A percentile compares a stretch with the other conserved stretches of the same genome.
Conservation (phyloP, 2,888 invertebrate species). For the Oscheius sp. region DNA sequence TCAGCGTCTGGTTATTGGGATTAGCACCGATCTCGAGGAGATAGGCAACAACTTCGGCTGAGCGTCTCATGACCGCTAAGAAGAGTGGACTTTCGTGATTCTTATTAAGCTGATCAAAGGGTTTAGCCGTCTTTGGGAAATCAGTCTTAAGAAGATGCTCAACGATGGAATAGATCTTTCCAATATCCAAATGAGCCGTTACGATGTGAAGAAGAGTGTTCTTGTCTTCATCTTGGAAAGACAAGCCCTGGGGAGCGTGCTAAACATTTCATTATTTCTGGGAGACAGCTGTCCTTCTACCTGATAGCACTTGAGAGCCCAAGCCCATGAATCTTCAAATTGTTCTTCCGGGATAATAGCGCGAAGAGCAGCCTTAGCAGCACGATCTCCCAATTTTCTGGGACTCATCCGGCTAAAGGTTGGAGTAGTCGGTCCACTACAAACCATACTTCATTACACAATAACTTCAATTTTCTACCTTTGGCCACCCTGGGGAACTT, state of each 20-base stretch:
- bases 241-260: slow-evolving; percentile 31
- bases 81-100: slow-evolving; percentile 68
- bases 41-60: slow-evolving; percentile 66
- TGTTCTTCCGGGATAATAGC: slow-evolving; percentile 59
- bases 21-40: slow-evolving; percentile 66
- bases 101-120: slow-evolving; percentile 67
- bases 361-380: slow-evolving; percentile 63
- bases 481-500: slow-evolving; percentile 58
- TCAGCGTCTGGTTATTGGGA: slow-evolving; percentile 62
- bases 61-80: slow-evolving; percentile 64
- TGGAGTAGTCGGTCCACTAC: slow-evolving; percentile 48
- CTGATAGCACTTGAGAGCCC: slow-evolving; percentile 60
- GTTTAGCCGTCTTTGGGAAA: slow-evolving; percentile 39
- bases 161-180: slow-evolving; percentile 68
- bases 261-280: too few species aligned
- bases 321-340: slow-evolving; percentile 67
- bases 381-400: slow-evolving; percentile 33
- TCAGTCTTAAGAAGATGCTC: slow-evolving; percentile 68
- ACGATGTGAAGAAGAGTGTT: slow-evolving; percentile 70
- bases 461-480: slow-evolving; percentile 1
- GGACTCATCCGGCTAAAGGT: slow-evolving; percentile 41
- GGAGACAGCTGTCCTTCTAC: slow-evolving; percentile 27
- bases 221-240: slow-evolving; percentile 64
- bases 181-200: slow-evolving; percentile 62
- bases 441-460: slow-evolving; percentile 6